A percentile compares a stretch with the other conserved stretches of the same genome.
These are phyloP conservation scores for Campylorhamphus procurvoides DNA, from an alignment of 2,113 vertebrate species.

Conservation along the genomic window DNA sequence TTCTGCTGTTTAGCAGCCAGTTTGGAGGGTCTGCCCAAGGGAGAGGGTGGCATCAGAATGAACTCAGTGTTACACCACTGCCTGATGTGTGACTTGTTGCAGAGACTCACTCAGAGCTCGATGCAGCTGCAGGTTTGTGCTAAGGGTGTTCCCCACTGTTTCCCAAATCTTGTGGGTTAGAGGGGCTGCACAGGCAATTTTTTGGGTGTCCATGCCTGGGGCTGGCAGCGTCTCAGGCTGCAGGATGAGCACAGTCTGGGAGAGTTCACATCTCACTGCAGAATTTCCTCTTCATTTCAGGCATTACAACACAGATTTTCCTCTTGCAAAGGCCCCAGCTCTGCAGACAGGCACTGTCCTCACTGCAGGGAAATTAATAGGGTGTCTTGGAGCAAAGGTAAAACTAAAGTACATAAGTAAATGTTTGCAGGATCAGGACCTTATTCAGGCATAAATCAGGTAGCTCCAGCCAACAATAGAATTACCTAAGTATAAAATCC, in stretches of 20 bases:
- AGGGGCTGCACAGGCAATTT: neutral
- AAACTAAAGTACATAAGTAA: slow-evolving; percentile 41
- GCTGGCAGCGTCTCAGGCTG: neutral
- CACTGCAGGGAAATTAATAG: neutral
- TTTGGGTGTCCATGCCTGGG: neutral
- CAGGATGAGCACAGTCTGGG: neutral
- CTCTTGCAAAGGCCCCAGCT: neutral
- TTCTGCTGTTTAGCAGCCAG: neutral
- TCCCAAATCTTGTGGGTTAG: neutral
- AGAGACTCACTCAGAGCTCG: neutral
- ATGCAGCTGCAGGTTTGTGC: neutral
- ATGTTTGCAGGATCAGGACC: slow-evolving; percentile 55
- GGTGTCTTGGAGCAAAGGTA: slow-evolving; percentile 38
- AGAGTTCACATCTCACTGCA: neutral
- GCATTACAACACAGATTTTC: neutral
- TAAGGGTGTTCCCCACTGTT: neutral
- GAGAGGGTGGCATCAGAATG: neutral
- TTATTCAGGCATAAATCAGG: slow-evolving; percentile 65
- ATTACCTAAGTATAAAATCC: slow-evolving; percentile 60
- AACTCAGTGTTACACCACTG: neutral
- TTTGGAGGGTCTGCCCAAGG: neutral
- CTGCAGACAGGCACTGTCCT: neutral
- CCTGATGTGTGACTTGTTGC: neutral
- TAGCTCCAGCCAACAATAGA: slow-evolving; percentile 59
- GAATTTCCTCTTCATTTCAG: neutral